These are phyloP conservation scores for Cyphomyrmex costatus DNA, from an alignment of 1,140 invertebrate genomes.

Conservation along the genomic window DNA sequence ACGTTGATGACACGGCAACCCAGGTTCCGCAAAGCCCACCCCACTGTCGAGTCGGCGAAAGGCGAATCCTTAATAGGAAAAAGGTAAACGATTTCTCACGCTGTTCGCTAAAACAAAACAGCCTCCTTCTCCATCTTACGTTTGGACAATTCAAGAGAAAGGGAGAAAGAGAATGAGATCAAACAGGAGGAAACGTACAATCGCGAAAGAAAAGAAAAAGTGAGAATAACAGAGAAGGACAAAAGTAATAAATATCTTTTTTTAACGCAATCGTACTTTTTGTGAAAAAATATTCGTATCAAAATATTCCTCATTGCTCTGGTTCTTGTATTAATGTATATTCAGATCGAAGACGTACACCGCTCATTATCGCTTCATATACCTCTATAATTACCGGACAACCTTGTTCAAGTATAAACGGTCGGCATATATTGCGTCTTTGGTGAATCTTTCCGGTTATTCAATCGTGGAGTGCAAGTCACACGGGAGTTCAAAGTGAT, in stretches of 20 bases:
- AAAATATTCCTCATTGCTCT: conserved; percentile 9
- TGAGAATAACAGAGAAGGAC: conserved; percentile 48
- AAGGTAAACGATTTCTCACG: conserved; percentile 83
- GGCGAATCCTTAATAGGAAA: conserved; percentile 80
- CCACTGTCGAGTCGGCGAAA: conserved; percentile 43
- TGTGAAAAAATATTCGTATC: conserved; percentile 49
- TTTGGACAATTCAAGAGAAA: conserved; percentile 42
- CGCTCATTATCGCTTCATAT: conserved; percentile 61
- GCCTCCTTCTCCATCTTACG: conserved; percentile 31
- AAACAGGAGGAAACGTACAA: not conserved
- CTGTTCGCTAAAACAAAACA: conserved; percentile 82
- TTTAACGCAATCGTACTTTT: not conserved
- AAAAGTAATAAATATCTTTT: conserved; percentile 59
- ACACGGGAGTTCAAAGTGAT: conserved; percentile 79
- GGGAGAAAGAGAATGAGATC: conserved; percentile 34
- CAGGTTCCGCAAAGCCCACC: conserved; percentile 73
- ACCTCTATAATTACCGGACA: conserved; percentile 76
- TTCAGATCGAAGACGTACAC: not conserved
- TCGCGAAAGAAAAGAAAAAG: conserved; percentile 12
- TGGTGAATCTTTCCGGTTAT: conserved; percentile 74
- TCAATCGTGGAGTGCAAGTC: conserved; percentile 72
- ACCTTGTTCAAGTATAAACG: conserved; percentile 69
- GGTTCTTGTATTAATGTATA: conserved; percentile 44
- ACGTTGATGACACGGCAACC: conserved; percentile 81
- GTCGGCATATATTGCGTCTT: conserved; percentile 42